phyloP scores from a whole-genome alignment of 2,113 vertebrate species.

The Catharus fuscescens region DNA sequence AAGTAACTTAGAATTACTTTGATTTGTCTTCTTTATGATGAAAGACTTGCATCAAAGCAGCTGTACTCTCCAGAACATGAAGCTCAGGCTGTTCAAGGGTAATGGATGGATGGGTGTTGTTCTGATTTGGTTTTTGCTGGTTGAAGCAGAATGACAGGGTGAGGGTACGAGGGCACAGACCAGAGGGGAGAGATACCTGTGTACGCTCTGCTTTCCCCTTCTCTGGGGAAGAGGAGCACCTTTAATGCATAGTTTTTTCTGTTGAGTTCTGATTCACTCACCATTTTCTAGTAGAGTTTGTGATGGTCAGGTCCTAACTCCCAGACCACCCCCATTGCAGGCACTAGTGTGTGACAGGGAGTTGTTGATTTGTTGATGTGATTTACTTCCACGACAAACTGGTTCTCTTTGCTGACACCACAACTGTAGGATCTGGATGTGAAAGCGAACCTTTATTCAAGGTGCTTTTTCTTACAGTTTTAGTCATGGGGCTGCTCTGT shows the following conservation, averaged over 20 bases:
- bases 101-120: background rate
- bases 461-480: accelerated
- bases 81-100: background rate
- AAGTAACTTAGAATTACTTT: background rate
- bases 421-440: background rate
- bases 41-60: background rate
- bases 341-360: background rate
- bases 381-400: background rate
- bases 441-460: background rate
- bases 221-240: background rate
- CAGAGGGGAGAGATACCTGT: background rate
- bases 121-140: background rate
- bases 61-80: background rate
- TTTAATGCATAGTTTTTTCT: background rate
- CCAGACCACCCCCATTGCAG: background rate
- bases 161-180: too few relatives aligned
- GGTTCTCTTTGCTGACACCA: background rate
- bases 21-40: background rate
- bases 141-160: background rate
- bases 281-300: background rate
- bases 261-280: background rate
- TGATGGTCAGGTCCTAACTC: background rate
- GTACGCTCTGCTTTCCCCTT: background rate
- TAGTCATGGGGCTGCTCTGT: background rate
- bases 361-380: background rate